A percentile compares a stretch with the other conserved stretches of the same genome.
Evolutionary conservation across 2,113 vertebrate genomes (phyloP).

Genomic region (Mionectes macconnelli): DNA sequence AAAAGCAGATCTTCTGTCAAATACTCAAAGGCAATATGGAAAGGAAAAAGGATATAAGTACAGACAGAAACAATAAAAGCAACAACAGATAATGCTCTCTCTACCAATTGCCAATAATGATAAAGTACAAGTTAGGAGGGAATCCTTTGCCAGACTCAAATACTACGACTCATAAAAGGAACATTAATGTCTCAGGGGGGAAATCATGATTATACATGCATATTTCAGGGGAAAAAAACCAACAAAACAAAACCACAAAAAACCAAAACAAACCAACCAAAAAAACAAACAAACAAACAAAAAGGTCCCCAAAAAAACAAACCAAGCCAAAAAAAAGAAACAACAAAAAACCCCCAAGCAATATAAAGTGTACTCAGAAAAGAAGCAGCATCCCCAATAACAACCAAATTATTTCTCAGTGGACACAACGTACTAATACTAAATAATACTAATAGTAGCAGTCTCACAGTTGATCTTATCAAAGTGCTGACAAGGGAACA

Average conservation of each 20-base stretch:
- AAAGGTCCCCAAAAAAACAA: no score
- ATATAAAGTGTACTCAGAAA: neutral
- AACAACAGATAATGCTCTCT: neutral
- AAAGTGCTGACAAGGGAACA: neutral
- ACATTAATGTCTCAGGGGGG: neutral
- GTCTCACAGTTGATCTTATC: neutral
- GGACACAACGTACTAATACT: neutral
- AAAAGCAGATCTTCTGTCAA: neutral
- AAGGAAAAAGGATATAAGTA: neutral
- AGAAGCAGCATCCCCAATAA: neutral
- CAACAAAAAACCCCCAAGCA: neutral
- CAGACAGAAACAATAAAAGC: neutral
- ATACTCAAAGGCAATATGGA: neutral
- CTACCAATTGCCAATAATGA: neutral
- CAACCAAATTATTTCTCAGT: neutral
- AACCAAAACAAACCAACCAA: no score
- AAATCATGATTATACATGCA: neutral
- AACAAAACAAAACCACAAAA: no score
- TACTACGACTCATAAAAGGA: neutral
- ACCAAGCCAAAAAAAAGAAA: neutral
- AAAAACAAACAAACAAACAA: no score
- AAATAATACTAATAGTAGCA: neutral
- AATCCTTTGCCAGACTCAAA: neutral
- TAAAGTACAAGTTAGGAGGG: neutral
- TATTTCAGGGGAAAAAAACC: neutral